Conservation (phyloP, 2,888 invertebrate genomes). For the Cryptops parisi region DNA sequence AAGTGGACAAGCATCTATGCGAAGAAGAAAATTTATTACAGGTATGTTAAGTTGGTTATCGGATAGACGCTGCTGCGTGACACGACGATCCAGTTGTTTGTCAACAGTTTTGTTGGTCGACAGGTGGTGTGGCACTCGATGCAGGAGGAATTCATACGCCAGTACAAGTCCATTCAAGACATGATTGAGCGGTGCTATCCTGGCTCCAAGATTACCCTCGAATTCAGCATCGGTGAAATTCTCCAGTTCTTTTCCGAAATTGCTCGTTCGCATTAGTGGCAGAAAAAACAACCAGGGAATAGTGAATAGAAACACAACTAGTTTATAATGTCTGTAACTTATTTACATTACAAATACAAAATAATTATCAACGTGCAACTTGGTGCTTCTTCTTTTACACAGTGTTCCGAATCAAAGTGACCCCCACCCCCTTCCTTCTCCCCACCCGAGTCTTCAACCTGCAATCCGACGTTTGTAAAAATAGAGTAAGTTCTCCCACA, state of each 20-base stretch:
- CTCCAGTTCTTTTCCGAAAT: slow-evolving; percentile 96
- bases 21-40: slow-evolving; percentile 85
- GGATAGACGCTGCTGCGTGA: not conserved
- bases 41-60: slow-evolving; percentile 28
- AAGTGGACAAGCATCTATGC: slow-evolving; percentile 93
- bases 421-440: too few species aligned
- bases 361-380: too few species aligned
- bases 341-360: too few species aligned
- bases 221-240: slow-evolving; percentile 91
- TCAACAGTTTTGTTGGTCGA: slow-evolving; percentile 21
- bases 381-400: too few species aligned
- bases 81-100: not conserved
- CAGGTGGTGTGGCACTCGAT: slow-evolving; percentile 98
- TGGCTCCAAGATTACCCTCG: slow-evolving; percentile 80
- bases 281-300: too few species aligned
- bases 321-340: too few species aligned
- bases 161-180: slow-evolving; percentile 84
- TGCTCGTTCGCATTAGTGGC: slow-evolving; percentile 60
- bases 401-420: too few species aligned
- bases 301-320: too few species aligned
- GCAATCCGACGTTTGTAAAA: too few species aligned
- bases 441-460: too few species aligned
- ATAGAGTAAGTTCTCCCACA: too few species aligned
- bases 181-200: slow-evolving; percentile 92
- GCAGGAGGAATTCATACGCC: slow-evolving; percentile 97